Base-by-base conservation (phyloP, 2,888 invertebrate genomes). In the Hemistola chrysoprasaria region DNA sequence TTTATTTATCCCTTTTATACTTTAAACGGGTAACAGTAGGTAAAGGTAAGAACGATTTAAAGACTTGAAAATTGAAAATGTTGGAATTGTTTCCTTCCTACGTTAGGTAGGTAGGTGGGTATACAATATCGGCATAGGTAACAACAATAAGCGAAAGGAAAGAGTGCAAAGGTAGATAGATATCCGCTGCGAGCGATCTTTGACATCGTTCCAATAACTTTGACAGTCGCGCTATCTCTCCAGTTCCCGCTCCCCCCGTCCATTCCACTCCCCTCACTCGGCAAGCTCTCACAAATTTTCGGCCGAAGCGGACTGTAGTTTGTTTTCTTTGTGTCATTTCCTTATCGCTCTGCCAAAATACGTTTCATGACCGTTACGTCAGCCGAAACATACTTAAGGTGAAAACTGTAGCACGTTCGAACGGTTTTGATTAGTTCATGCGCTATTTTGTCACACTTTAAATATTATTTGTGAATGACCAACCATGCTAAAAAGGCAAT, bases 261-360 rank as follows among this genome's bases (percentile, higher is more conserved):
- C 61, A 58, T 65, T 55, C 43, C 56, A n/a, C 59, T 47, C 56
- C 34, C 46, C 53, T 11, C 30, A 22, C 40, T 26, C 34, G 11
- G 56, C 45, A 55, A 43, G 50, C 60, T 66, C 67, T 76, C 76
- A 77, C 83, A 83, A 83, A 84, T 84, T 81, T 80, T 84, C 83
- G 73, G 67, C 77, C 75, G 71, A 64, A 69, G 62, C 78, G 76
- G 76, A 79, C 83, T 77, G 78, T 82, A 85, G 81, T 87, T 86
- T 86, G 82, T 88, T 89, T 87, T 86, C 86, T 86, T 84, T 80
- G 81, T 85, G 83, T 83, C 85, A 85, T 89, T 88, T 89, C 83
- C 88, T 90, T 89, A 89, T 90, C 88, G 81, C 71, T 70, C 75
- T 87, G 87, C 88, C 86, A 88, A 89, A 88, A 90, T 86, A 85